Evolutionary conservation across 2,113 vertebrate species (phyloP).

Genomic region (Electrona antarctica): DNA sequence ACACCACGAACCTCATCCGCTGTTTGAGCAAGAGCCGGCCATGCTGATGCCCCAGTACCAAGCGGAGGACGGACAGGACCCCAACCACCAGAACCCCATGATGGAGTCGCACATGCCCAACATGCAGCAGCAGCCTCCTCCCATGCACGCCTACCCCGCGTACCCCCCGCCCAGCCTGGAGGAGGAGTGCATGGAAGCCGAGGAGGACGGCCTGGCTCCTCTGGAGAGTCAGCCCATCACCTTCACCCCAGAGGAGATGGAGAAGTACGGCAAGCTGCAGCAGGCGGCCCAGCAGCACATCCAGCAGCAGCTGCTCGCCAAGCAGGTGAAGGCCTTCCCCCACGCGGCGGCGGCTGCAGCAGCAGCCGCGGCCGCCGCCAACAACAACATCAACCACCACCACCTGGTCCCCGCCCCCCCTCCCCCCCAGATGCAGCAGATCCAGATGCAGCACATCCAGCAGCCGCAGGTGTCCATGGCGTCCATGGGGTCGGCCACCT

Average conservation of each 20-base stretch:
- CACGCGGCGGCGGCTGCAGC: slow-evolving; percentile 81
- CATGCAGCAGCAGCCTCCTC: slow-evolving; percentile 77
- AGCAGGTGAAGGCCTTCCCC: slow-evolving; percentile 95
- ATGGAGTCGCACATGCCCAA: slow-evolving; percentile 84
- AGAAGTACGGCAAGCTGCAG: slow-evolving; percentile 98
- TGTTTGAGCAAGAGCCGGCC: slow-evolving; percentile 75
- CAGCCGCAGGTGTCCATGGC: slow-evolving; percentile 86
- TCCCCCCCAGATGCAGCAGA: slow-evolving; percentile 86
- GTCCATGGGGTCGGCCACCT: slow-evolving; percentile 86
- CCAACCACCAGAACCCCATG: slow-evolving; percentile 71
- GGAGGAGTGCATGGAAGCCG: slow-evolving; percentile 85
- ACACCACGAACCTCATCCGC: slow-evolving; percentile 64
- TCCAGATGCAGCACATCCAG: slow-evolving; percentile 98
- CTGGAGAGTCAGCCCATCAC: slow-evolving; percentile 98
- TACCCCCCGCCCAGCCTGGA: slow-evolving; percentile 84
- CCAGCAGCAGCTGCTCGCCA: slow-evolving; percentile 96
- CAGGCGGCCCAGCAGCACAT: slow-evolving; percentile 98
- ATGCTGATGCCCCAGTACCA: slow-evolving; percentile 76
- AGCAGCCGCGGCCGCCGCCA: slow-evolving; percentile 74
- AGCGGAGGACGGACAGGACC: slow-evolving; percentile 72
- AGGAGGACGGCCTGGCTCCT: slow-evolving; percentile 91
- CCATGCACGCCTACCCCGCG: slow-evolving; percentile 81
- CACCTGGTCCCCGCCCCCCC: slow-evolving; percentile 77
- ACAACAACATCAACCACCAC: slow-evolving; percentile 64
- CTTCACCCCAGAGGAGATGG: slow-evolving; percentile 98